These are phyloP conservation scores for Planococcus citri DNA, from an alignment of 1,140 invertebrate species.

Conservation along the genomic window DNA sequence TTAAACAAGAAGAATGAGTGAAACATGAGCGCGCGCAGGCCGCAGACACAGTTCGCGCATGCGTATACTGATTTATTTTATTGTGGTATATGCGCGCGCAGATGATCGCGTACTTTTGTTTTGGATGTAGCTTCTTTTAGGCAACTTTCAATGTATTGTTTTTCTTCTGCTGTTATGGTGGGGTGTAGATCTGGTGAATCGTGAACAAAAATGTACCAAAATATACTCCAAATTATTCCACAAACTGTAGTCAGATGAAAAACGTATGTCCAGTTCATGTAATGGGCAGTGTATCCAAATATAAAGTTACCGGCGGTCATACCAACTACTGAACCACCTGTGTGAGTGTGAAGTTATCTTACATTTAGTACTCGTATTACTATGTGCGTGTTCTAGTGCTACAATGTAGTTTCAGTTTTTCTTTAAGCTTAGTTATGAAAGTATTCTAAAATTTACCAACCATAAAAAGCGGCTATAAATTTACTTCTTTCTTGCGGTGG, in stretches of 20 bases:
- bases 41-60: background rate
- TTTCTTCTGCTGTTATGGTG: constrained; percentile 54
- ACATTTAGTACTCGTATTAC: too few species aligned
- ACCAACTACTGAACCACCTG: constrained; percentile 36
- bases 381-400: too few species aligned
- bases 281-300: background rate
- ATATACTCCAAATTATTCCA: constrained; percentile 61
- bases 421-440: too few species aligned
- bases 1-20: too few species aligned
- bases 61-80: background rate
- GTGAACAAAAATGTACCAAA: constrained; percentile 60
- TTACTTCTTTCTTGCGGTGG: too few species aligned
- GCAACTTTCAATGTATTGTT: constrained; percentile 13
- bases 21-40: too few species aligned
- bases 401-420: too few species aligned
- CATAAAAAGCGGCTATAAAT: too few species aligned
- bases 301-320: constrained; percentile 54
- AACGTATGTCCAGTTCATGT: background rate
- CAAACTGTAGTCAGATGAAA: constrained; percentile 40
- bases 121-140: background rate
- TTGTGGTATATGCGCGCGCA: too few species aligned
- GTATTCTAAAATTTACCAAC: too few species aligned
- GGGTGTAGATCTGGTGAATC: constrained; percentile 67
- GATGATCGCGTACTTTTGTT: background rate
- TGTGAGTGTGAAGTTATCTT: background rate